These are phyloP conservation scores for Synanceia verrucosa DNA, from an alignment of 2,797 vertebrate species.

Conservation along the genomic window DNA sequence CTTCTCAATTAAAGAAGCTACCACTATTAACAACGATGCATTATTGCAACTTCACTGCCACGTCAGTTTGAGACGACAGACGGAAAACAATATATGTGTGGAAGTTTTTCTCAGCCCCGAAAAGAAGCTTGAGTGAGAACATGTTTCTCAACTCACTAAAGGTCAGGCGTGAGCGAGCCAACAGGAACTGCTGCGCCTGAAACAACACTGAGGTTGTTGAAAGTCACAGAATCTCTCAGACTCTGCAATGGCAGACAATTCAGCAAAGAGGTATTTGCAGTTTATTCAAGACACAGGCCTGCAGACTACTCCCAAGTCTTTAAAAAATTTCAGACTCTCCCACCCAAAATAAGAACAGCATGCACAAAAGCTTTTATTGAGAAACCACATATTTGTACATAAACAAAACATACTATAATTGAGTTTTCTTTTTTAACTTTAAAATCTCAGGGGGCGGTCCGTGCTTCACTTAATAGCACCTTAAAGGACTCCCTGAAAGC, in stretches of 20 bases:
- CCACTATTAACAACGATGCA: neutral
- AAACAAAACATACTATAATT: slow-evolving; percentile 49
- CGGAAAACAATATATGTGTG: neutral
- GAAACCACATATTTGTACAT: slow-evolving; percentile 43
- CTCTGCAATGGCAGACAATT: neutral
- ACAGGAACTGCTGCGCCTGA: slow-evolving; percentile 22
- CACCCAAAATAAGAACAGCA: slow-evolving; percentile 31
- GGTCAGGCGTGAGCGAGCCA: slow-evolving; percentile 31
- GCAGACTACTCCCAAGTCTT: slow-evolving; percentile 19
- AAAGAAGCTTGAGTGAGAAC: slow-evolving; percentile 15
- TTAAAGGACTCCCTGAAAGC: slow-evolving; percentile 20
- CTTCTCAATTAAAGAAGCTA: neutral
- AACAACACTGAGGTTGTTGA: slow-evolving; percentile 38
- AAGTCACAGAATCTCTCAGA: slow-evolving; percentile 20
- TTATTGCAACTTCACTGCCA: slow-evolving; percentile 17
- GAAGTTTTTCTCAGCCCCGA: neutral
- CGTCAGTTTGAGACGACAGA: neutral
- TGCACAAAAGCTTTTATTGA: slow-evolving; percentile 39
- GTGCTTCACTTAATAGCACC: slow-evolving; percentile 36
- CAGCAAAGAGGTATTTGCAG: neutral
- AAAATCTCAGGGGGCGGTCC: slow-evolving; percentile 23
- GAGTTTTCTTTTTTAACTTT: slow-evolving; percentile 37
- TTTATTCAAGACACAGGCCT: slow-evolving; percentile 6
- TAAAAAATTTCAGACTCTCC: slow-evolving; percentile 38
- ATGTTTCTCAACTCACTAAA: slow-evolving; percentile 34